Percentiles rank a stretch among this genome's conserved stretches.
These are phyloP conservation scores for Andrena bicolor DNA, from an alignment of 2,888 invertebrate species.

Conservation along the genomic window DNA sequence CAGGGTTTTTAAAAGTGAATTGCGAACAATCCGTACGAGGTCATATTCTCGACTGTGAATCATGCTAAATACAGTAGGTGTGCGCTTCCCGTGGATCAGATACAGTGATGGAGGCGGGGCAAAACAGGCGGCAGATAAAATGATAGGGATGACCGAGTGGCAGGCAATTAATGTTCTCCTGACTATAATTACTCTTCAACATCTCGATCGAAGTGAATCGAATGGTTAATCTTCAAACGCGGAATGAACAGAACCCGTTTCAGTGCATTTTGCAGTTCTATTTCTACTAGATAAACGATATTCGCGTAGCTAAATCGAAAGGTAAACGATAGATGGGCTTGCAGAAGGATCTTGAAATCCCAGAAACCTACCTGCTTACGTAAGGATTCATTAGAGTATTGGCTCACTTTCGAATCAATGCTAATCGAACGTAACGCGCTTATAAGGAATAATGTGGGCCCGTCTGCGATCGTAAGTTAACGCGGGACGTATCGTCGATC, in stretches of 20 bases:
- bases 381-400: conserved; percentile 6
- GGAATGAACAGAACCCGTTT: no score
- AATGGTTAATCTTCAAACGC: neutral
- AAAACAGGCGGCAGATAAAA: no score
- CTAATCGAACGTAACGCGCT: conserved; percentile 41
- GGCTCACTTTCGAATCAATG: conserved; percentile 11
- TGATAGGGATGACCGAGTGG: no score
- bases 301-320: neutral
- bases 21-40: no score
- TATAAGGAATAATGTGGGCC: neutral
- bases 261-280: neutral
- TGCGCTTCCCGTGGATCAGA: no score
- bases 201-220: neutral
- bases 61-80: no score
- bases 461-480: conserved; percentile 18
- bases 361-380: conserved; percentile 3
- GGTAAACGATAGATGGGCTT: neutral
- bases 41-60: no score
- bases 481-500: conserved; percentile 29
- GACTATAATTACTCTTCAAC: neutral
- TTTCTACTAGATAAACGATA: neutral
- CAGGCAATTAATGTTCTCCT: neutral
- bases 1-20: no score
- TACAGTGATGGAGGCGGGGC: no score
- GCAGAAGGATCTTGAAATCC: neutral